Evolutionary conservation across 2,113 vertebrate genomes (phyloP).

Genomic region (Lagenorhynchus albirostris): DNA sequence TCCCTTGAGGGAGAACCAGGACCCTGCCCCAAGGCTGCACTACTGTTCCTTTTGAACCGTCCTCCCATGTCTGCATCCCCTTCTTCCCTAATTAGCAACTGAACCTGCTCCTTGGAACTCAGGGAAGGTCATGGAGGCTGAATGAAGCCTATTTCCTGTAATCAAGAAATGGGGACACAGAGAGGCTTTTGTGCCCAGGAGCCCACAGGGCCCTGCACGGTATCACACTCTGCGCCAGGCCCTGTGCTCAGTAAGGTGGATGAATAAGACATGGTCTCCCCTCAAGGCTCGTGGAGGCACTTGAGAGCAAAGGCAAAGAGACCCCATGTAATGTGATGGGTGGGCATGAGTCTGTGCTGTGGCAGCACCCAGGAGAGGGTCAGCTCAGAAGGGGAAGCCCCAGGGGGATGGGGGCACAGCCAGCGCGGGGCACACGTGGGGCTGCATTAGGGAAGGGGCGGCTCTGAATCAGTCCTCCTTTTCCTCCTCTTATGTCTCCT

Average conservation of each 20-base stretch:
- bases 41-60: not conserved
- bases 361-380: rapidly evolving
- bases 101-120: not conserved
- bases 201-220: too few species aligned
- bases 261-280: rapidly evolving
- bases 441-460: rapidly evolving
- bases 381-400: not conserved
- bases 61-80: too few species aligned
- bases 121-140: not conserved
- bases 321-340: rapidly evolving
- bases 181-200: too few species aligned
- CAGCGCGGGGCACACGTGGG: rapidly evolving
- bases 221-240: not conserved
- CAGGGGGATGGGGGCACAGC: rapidly evolving
- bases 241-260: rapidly evolving
- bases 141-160: too few species aligned
- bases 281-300: not conserved
- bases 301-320: not conserved
- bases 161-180: too few species aligned
- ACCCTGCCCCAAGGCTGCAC: not conserved
- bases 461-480: too few species aligned
- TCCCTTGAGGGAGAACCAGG: not conserved
- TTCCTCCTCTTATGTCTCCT: not conserved
- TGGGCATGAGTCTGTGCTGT: rapidly evolving
- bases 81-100: not conserved